Conservation (phyloP, 1,140 invertebrate genomes). For the Papilio polyxenes region DNA sequence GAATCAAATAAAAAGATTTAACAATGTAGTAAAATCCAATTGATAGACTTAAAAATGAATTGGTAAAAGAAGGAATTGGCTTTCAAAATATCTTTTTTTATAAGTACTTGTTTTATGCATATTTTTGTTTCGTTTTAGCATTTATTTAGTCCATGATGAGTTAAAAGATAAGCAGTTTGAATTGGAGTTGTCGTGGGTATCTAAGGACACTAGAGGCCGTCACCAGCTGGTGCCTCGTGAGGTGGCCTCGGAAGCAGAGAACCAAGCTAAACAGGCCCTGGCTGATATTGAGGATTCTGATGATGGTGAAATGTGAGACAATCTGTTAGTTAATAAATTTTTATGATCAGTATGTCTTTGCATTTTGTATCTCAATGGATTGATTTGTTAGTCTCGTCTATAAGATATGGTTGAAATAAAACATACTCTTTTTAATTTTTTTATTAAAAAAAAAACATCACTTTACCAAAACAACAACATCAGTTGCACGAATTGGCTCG, state of each 20-base stretch:
- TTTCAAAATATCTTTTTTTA: no score
- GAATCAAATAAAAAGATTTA: no score
- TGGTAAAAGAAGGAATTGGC: no score
- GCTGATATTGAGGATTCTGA: conserved; percentile 79
- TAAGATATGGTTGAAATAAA: background rate
- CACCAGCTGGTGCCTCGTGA: conserved; percentile 87
- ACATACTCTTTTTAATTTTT: conserved; percentile 2
- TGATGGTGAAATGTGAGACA: conserved; percentile 75
- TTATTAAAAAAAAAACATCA: conserved; percentile 8
- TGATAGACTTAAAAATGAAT: no score
- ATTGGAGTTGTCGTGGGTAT: conserved; percentile 98
- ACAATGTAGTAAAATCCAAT: no score
- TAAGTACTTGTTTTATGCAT: no score
- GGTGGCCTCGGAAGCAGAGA: conserved; percentile 70
- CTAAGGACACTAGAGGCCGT: conserved; percentile 88
- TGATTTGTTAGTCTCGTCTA: conserved; percentile 7
- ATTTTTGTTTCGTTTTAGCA: conserved; percentile 82
- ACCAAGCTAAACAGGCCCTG: conserved; percentile 71
- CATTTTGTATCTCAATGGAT: conserved; percentile 18
- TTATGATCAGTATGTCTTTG: conserved; percentile 48
- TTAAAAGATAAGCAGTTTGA: conserved; percentile 99
- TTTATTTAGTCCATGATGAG: conserved; percentile 98
- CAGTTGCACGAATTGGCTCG: no score
- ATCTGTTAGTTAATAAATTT: conserved; percentile 67
- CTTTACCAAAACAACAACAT: no score